Percentiles rank a stretch among this genome's conserved stretches.
phyloP scores from a whole-genome alignment of 2,113 vertebrate genomes.

The Cathartes aura region DNA sequence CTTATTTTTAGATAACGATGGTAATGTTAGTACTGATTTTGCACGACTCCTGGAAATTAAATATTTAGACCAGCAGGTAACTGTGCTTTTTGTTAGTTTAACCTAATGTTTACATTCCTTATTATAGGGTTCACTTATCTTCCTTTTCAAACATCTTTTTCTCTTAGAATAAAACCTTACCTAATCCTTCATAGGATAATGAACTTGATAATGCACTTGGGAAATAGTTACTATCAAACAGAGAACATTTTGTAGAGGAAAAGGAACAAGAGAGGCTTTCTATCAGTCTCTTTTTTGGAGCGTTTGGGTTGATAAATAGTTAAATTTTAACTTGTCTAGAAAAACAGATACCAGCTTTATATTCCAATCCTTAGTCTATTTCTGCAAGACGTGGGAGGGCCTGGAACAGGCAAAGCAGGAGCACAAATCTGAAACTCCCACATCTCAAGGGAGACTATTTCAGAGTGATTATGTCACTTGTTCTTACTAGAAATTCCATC shows the following conservation, averaged over 20 bases:
- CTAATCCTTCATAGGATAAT: background rate
- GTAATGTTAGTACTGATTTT: background rate
- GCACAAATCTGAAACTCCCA: constrained; percentile 31
- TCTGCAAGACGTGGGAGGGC: constrained; percentile 32
- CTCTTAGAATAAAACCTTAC: background rate
- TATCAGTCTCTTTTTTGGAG: background rate
- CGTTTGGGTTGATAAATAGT: background rate
- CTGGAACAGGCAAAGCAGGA: constrained; percentile 50
- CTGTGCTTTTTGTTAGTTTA: background rate
- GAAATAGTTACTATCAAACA: background rate
- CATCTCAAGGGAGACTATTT: background rate
- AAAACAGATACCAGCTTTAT: background rate
- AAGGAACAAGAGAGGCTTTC: background rate
- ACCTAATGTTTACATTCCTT: background rate
- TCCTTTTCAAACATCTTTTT: background rate
- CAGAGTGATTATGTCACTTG: background rate
- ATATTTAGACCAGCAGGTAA: background rate
- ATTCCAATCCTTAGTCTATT: constrained; percentile 25
- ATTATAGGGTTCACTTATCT: background rate
- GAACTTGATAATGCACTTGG: background rate
- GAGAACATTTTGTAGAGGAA: background rate
- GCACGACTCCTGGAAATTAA: background rate
- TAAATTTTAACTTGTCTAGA: constrained; percentile 12
- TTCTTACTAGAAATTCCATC: constrained; percentile 21
- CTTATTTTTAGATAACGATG: background rate